phyloP scores from a whole-genome alignment of 2,888 invertebrate species.

The Plebejus melissa region DNA sequence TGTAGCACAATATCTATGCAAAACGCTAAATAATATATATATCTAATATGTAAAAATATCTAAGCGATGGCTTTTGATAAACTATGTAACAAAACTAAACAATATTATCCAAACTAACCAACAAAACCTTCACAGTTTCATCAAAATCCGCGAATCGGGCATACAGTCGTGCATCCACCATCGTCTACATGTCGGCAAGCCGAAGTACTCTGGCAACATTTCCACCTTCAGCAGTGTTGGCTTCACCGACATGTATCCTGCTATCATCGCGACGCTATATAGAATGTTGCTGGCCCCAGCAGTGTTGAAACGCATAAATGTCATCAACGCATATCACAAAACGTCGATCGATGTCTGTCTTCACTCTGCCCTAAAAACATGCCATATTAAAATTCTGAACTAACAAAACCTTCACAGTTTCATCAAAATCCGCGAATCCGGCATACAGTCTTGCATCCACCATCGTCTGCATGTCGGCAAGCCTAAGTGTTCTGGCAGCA shows the following conservation, averaged over 20 bases:
- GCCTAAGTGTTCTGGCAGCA: conserved; percentile 77
- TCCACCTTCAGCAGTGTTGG: conserved; percentile 82
- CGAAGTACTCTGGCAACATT: conserved; percentile 75
- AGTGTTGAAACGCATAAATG: conserved; percentile 44
- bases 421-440: conserved; percentile 75
- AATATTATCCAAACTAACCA: background rate
- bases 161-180: conserved; percentile 68
- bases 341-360: too few species aligned
- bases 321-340: too few species aligned
- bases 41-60: too few species aligned
- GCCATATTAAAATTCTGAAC: background rate
- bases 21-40: too few species aligned
- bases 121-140: conserved; percentile 48
- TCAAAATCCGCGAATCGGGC: conserved; percentile 77
- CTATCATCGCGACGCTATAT: conserved; percentile 70
- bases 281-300: conserved; percentile 62
- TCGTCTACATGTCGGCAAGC: conserved; percentile 79
- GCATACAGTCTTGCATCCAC: conserved; percentile 71
- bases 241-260: conserved; percentile 75
- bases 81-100: too few species aligned
- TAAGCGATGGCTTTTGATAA: too few species aligned
- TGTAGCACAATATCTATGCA: too few species aligned
- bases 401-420: conserved; percentile 46
- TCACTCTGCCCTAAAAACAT: background rate
- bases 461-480: conserved; percentile 78